These are phyloP conservation scores for Neotoxoptera formosana DNA, from an alignment of 1,140 invertebrate species.

Conservation along the genomic window DNA sequence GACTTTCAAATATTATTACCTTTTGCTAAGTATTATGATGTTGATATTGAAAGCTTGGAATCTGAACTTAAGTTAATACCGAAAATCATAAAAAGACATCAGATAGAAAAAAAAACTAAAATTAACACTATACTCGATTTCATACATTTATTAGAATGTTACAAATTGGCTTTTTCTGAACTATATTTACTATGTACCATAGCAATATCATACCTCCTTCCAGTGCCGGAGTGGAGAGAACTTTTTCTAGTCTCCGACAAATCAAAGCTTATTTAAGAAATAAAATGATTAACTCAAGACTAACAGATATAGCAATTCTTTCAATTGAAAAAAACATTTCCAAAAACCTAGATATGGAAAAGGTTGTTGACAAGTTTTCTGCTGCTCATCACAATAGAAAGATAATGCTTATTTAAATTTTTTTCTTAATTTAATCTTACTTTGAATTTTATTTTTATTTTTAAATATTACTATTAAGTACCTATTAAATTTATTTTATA, in stretches of 20 bases:
- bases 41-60: conserved; percentile 15
- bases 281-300: not conserved
- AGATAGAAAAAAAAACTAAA: conserved; percentile 35
- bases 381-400: not conserved
- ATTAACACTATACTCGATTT: conserved; percentile 21
- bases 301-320: not conserved
- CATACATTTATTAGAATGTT: not conserved
- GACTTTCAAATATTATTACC: not conserved
- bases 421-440: too few relatives aligned
- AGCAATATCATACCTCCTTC: not conserved
- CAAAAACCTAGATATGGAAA: not conserved
- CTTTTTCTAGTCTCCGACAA: not conserved
- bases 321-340: not conserved
- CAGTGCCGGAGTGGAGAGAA: not conserved
- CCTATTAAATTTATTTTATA: too few relatives aligned
- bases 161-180: conserved; percentile 21
- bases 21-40: not conserved
- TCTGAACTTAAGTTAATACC: not conserved
- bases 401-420: too few relatives aligned
- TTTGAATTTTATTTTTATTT: too few relatives aligned
- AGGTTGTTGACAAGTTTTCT: not conserved
- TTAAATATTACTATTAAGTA: too few relatives aligned
- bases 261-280: conserved; percentile 28
- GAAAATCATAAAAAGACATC: not conserved
- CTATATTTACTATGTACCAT: not conserved